These are phyloP conservation scores for Mesocricetus auratus DNA, from an alignment of 2,113 vertebrate species.

Conservation along the genomic window DNA sequence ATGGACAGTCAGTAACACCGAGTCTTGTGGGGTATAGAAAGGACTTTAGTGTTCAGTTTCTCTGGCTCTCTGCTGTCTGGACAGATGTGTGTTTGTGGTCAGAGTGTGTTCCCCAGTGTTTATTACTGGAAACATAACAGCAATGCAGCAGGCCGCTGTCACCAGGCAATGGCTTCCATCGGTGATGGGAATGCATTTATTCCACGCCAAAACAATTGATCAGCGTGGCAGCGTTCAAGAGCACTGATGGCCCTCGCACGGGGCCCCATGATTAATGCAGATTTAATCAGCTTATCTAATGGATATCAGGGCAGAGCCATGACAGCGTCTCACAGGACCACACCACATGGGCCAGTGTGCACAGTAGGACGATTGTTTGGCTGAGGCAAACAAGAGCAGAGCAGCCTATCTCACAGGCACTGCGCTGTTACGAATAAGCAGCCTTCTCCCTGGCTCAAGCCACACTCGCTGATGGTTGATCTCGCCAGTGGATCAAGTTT, in stretches of 20 bases:
- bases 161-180: neutral
- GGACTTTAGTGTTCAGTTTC: neutral
- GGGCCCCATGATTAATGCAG: neutral
- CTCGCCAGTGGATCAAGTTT: constrained; percentile 51
- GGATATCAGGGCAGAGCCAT: neutral
- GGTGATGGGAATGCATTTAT: neutral
- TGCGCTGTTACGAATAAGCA: neutral
- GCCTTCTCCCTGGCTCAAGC: constrained; percentile 38
- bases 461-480: constrained; percentile 23
- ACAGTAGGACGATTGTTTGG: neutral
- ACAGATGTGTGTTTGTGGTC: neutral
- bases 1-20: neutral
- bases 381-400: neutral
- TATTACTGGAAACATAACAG: constrained; percentile 38
- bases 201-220: constrained; percentile 67
- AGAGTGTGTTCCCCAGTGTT: constrained; percentile 25
- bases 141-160: neutral
- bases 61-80: constrained; percentile 9
- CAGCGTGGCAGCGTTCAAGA: neutral
- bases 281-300: constrained; percentile 42
- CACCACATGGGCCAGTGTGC: neutral
- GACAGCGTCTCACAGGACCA: constrained; percentile 54
- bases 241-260: constrained; percentile 22
- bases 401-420: accelerated
- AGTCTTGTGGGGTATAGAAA: neutral